Conservation (phyloP, 2,113 vertebrate species). For the Hippocampus barbouri region DNA sequence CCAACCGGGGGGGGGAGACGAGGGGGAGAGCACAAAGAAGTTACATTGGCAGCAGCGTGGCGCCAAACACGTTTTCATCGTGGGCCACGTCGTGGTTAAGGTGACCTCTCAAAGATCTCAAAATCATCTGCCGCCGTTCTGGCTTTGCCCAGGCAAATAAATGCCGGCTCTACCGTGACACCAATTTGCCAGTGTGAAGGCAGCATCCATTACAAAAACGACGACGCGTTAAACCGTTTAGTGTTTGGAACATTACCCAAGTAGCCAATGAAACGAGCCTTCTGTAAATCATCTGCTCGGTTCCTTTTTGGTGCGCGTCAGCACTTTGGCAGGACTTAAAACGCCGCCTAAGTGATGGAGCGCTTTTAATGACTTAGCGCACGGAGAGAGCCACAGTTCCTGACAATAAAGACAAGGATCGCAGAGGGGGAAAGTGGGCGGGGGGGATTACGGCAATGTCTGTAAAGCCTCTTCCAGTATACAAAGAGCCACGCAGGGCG, state of each 20-base stretch:
- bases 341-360: slow-evolving; percentile 26
- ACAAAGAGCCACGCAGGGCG: slow-evolving; percentile 24
- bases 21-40: background rate
- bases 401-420: slow-evolving; percentile 42
- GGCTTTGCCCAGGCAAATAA: too few species aligned
- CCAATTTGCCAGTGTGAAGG: background rate
- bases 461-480: slow-evolving; percentile 51
- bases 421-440: slow-evolving; percentile 21
- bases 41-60: background rate
- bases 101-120: too few species aligned
- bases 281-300: slow-evolving; percentile 6
- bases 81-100: too few species aligned
- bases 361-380: slow-evolving; percentile 46
- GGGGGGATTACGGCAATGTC: slow-evolving; percentile 48
- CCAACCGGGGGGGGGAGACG: background rate
- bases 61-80: background rate
- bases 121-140: background rate
- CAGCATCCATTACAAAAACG: background rate
- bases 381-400: slow-evolving; percentile 36
- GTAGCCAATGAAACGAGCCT: background rate
- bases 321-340: slow-evolving; percentile 25
- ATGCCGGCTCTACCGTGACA: background rate
- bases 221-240: background rate
- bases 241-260: background rate
- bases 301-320: slow-evolving; percentile 8